These are phyloP conservation scores for Elgaria multicarinata DNA, from an alignment of 2,113 vertebrate genomes.

Conservation along the genomic window DNA sequence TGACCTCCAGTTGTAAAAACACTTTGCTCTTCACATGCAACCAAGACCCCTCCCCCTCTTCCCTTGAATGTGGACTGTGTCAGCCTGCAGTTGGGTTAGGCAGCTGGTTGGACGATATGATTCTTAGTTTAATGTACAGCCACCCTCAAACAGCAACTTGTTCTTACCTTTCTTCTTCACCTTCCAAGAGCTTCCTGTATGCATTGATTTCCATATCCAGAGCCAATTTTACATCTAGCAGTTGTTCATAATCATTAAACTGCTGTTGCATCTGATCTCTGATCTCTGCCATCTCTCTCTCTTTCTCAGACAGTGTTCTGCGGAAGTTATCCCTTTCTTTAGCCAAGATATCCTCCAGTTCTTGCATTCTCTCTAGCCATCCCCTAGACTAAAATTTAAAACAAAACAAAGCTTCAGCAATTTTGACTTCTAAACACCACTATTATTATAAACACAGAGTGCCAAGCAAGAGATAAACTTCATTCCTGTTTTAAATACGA, in stretches of 20 bases:
- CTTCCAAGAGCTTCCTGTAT: conserved; percentile 91
- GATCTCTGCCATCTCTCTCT: conserved; percentile 83
- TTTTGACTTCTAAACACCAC: background rate
- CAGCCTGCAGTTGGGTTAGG: background rate
- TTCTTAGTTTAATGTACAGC: background rate
- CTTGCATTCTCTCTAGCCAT: conserved; percentile 85
- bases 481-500: background rate
- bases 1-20: background rate
- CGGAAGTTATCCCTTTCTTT: conserved; percentile 82
- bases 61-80: too few species aligned
- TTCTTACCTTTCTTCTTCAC: conserved; percentile 90
- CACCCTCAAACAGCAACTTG: background rate
- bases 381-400: conserved; percentile 76
- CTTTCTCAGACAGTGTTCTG: conserved; percentile 81
- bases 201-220: conserved; percentile 94
- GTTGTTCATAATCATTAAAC: conserved; percentile 86
- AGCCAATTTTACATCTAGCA: conserved; percentile 92
- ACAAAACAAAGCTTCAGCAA: background rate
- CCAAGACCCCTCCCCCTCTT: background rate
- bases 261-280: conserved; percentile 86
- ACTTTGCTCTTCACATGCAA: background rate
- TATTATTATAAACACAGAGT: background rate
- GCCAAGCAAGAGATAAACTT: background rate
- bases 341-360: conserved; percentile 83
- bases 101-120: background rate